Evolutionary conservation across 2,888 invertebrate genomes (phyloP), one percentile per base, ranked within the genome.

Genomic region (Acanthacorydalis orientalis): DNA sequence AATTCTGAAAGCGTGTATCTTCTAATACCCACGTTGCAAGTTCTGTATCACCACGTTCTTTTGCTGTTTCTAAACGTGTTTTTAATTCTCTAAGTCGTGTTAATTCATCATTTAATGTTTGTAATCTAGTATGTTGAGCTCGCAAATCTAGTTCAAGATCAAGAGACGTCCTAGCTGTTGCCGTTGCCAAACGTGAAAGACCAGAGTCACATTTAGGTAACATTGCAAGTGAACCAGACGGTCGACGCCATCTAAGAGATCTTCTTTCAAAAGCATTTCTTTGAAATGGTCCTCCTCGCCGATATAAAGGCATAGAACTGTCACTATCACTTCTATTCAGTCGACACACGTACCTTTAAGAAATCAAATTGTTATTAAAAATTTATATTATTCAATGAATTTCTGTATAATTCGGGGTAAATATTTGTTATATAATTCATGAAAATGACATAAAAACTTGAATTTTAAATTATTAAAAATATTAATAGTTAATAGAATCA

Each of bases 291-390:
- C 83, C 83, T 53, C 72, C 70, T 60, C 74, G 74, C 61, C 80
- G 69, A 63, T 87, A 87, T 56, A 90, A 76, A 39, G 90, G 90
- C 89, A 95, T 93, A 39, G 92, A 90, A 57, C 92, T 93, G 65
- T 96, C 95, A 51, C 93, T 93, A 67, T 95, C 95, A 60, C 93
- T 95, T 55, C 96, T 81, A 65, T 93, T 96, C 57, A 96, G 67
- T 77, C 89, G 84, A 71, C 93, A 95, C 57, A 90, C 85, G 61
- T 92, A 91, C 59, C 23, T 23, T 23, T 23, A 23, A 23, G 6
- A 23, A 23, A 23, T 23, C 3, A 4, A 4, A 23, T 23, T 23
- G 6, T 23, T 23, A 23, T 23, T 23, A 23, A 23, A 23, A 23
- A 4, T 23, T 2, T 23, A 4, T 23, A 23, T 23, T n/a, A 23